phyloP scores from a whole-genome alignment of 2,113 vertebrate genomes.

The Lota lota region DNA sequence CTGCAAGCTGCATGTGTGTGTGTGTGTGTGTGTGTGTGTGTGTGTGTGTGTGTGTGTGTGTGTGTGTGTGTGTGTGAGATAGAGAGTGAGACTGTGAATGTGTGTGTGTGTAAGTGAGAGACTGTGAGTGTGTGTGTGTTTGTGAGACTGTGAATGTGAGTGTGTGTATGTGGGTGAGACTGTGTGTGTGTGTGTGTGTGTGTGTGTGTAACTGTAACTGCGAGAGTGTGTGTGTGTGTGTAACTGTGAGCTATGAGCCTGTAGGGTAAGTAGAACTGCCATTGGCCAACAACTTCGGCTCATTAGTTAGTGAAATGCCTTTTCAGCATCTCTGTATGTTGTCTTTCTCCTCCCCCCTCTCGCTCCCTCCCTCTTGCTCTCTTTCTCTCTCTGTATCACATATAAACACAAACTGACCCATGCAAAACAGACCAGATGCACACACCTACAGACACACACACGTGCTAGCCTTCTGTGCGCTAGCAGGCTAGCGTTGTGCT shows the following conservation, averaged over 20 bases:
- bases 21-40: too few relatives aligned
- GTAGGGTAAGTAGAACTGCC: conserved; percentile 6
- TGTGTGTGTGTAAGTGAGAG: too few relatives aligned
- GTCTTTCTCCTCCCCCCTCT: too few relatives aligned
- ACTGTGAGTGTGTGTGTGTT: too few relatives aligned
- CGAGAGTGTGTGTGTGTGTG: conserved; percentile 2
- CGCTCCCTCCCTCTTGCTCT: neutral
- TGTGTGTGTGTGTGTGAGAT: too few relatives aligned
- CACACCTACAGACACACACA: conserved; percentile 3
- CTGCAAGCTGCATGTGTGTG: too few relatives aligned
- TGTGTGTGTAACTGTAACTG: too few relatives aligned
- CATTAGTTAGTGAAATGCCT: conserved; percentile 36
- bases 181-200: too few relatives aligned
- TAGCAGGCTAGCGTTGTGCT: conserved; percentile 40
- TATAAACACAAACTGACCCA: neutral
- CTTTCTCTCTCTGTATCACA: neutral
- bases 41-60: too few relatives aligned
- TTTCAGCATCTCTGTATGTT: conserved; percentile 32
- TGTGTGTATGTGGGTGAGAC: too few relatives aligned
- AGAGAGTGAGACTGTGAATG: too few relatives aligned
- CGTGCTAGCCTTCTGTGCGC: conserved; percentile 15
- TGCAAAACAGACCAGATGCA: neutral
- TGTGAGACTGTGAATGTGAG: too few relatives aligned
- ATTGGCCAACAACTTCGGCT: conserved; percentile 19
- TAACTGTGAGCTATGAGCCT: conserved; percentile 27